Evolutionary conservation across 2,113 vertebrate species (phyloP).

Genomic region (Candoia aspera): DNA sequence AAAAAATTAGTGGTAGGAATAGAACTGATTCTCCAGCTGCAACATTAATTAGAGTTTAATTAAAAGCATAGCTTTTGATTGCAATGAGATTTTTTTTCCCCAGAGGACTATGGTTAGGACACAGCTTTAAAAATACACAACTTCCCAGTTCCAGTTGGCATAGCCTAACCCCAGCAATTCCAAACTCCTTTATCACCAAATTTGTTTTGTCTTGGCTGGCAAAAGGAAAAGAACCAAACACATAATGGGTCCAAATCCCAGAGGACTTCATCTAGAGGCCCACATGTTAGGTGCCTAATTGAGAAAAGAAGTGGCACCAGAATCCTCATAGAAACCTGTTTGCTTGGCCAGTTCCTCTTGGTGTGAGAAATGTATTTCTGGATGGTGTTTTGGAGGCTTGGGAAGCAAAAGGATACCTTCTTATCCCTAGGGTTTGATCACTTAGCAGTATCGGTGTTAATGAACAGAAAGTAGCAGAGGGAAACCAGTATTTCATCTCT

Average conservation of each 20-base stretch:
- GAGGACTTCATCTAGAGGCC: constrained; percentile 32
- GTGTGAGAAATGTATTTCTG: constrained; percentile 57
- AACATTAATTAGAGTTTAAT: constrained; percentile 8
- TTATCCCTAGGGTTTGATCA: constrained; percentile 53
- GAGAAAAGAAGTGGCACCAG: constrained; percentile 23
- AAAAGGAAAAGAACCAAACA: constrained; percentile 39
- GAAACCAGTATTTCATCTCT: constrained; percentile 64
- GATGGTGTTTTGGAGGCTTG: constrained; percentile 44
- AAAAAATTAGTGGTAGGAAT: background rate
- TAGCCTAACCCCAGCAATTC: background rate
- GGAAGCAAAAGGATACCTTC: constrained; percentile 42
- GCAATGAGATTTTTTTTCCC: background rate
- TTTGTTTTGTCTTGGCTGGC: background rate
- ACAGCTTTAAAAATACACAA: background rate
- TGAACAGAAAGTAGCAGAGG: constrained; percentile 67
- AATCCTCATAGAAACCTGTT: constrained; percentile 5
- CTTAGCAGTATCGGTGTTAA: constrained; percentile 64
- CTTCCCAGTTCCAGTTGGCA: background rate
- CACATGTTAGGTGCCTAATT: constrained; percentile 7
- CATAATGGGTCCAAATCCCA: constrained; percentile 37
- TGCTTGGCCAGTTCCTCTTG: constrained; percentile 7
- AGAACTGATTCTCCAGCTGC: background rate
- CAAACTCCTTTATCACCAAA: background rate
- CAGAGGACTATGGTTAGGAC: background rate
- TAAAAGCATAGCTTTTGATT: background rate